These are phyloP conservation scores for Lepilemur ruficaudatus DNA, from an alignment of 2,797 vertebrate genomes.

Conservation along the genomic window DNA sequence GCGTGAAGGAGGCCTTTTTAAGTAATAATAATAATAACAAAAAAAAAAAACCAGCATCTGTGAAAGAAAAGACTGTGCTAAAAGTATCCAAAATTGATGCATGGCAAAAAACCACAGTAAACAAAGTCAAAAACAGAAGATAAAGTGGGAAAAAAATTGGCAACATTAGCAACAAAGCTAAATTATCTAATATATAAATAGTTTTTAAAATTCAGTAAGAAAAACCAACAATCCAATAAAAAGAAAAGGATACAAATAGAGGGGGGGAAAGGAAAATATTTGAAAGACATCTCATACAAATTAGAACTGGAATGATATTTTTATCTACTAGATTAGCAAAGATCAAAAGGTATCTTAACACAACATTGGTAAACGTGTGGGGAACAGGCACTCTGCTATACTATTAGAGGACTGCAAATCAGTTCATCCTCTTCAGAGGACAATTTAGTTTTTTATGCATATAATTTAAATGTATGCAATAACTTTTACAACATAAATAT, in stretches of 20 bases:
- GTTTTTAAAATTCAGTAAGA: neutral
- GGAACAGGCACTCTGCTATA: neutral
- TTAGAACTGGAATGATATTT: neutral
- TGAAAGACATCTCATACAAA: neutral
- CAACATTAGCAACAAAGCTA: neutral
- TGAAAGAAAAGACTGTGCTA: neutral
- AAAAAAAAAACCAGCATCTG: neutral
- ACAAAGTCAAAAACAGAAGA: neutral
- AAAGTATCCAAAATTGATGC: neutral
- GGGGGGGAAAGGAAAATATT: neutral
- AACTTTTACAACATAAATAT: neutral
- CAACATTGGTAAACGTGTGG: neutral
- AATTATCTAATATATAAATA: neutral
- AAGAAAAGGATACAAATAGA: neutral
- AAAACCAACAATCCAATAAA: neutral
- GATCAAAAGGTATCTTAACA: neutral
- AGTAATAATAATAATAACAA: neutral
- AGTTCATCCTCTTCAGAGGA: neutral
- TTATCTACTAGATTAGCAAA: neutral
- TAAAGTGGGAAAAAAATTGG: neutral
- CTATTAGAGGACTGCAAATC: neutral
- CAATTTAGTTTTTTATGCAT: neutral
- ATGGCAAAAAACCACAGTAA: neutral
- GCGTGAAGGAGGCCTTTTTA: neutral
- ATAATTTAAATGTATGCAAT: neutral